These are phyloP conservation scores for Anguilla pacifica DNA, from an alignment of 2,797 vertebrate genomes.

Conservation along the genomic window DNA sequence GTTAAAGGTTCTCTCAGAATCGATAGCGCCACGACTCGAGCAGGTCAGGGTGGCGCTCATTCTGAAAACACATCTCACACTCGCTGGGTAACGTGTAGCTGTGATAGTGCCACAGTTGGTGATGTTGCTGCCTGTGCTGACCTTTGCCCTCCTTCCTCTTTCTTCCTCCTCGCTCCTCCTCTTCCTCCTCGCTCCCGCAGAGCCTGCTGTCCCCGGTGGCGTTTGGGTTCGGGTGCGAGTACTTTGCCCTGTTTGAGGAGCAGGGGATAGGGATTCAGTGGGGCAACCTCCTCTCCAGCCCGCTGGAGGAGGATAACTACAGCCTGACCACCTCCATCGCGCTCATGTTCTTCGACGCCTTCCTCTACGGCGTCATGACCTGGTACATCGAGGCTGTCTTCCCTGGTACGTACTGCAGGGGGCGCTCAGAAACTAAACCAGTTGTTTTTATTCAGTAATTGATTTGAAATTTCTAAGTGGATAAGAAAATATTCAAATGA, in stretches of 20 bases:
- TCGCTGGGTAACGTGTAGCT: too few relatives aligned
- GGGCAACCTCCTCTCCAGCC: constrained; percentile 86
- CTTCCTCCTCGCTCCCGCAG: not conserved
- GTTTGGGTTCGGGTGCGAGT: constrained; percentile 27
- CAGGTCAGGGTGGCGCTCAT: too few relatives aligned
- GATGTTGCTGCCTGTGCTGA: constrained; percentile 31
- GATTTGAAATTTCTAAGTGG: too few relatives aligned
- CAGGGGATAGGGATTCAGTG: constrained; percentile 29
- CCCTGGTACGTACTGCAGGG: constrained; percentile 75
- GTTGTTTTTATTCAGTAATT: too few relatives aligned
- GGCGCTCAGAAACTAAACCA: not conserved
- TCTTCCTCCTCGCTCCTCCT: not conserved
- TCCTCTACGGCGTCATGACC: constrained; percentile 90
- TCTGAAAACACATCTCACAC: too few relatives aligned
- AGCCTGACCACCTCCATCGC: constrained; percentile 87
- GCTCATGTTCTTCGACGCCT: constrained; percentile 91
- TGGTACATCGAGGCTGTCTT: constrained; percentile 98
- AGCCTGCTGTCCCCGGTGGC: constrained; percentile 26
- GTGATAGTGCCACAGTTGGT: not conserved
- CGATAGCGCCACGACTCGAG: too few relatives aligned
- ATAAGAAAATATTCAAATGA: too few relatives aligned
- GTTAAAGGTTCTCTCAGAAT: too few relatives aligned
- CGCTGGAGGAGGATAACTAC: constrained; percentile 87
- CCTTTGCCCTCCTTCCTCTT: constrained; percentile 37
- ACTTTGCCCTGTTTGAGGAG: constrained; percentile 66